Evolutionary conservation across 2,888 invertebrate genomes (phyloP).

Genomic region (Melinaea marsaeus): DNA sequence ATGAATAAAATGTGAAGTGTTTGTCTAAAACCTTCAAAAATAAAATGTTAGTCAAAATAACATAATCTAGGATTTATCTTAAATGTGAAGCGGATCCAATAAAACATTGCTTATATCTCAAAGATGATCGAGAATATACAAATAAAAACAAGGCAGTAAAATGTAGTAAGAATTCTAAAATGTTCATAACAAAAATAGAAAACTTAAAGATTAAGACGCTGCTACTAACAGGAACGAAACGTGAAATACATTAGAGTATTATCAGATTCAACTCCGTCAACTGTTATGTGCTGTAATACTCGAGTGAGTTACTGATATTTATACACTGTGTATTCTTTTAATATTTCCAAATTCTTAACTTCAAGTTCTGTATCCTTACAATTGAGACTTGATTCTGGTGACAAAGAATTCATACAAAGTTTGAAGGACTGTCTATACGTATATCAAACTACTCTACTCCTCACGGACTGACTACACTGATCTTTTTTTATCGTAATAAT

Average conservation of each 20-base stretch:
- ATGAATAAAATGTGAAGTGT: too few species aligned
- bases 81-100: too few species aligned
- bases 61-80: too few species aligned
- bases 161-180: neutral
- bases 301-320: too few species aligned
- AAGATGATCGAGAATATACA: neutral
- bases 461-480: too few species aligned
- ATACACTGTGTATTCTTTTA: neutral
- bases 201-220: neutral
- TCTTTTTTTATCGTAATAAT: too few species aligned
- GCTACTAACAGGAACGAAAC: neutral
- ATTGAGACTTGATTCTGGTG: neutral
- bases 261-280: too few species aligned
- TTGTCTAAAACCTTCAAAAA: too few species aligned
- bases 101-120: neutral
- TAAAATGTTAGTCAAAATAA: too few species aligned
- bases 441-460: too few species aligned
- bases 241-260: too few species aligned
- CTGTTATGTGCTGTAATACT: too few species aligned
- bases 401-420: neutral
- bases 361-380: neutral
- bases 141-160: neutral
- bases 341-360: neutral
- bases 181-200: constrained; percentile 1
- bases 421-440: neutral